phyloP scores from a whole-genome alignment of 2,113 vertebrate genomes.

The Neodontobutis hainanensis region DNA sequence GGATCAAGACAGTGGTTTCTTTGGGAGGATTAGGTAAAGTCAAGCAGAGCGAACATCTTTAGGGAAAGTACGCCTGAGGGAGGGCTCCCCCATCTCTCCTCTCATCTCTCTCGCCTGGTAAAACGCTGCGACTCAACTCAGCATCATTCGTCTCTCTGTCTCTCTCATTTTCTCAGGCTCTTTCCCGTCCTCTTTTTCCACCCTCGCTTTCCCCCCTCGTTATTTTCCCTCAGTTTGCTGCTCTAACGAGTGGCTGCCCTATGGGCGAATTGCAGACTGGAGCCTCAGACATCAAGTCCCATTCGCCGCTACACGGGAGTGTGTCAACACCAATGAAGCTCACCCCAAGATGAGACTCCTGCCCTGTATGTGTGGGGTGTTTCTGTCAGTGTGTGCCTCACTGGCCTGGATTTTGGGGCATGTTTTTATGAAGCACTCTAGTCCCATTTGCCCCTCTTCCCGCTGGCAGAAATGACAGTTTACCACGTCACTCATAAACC shows the following conservation, averaged over 20 bases:
- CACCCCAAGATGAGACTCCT: conserved; percentile 53
- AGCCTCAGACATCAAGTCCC: conserved; percentile 70
- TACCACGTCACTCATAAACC: conserved; percentile 27
- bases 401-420: conserved; percentile 47
- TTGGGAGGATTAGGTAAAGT: conserved; percentile 39
- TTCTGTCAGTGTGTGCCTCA: conserved; percentile 8
- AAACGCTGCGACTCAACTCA: conserved; percentile 48
- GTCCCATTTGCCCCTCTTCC: conserved; percentile 29
- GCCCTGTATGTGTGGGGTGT: conserved; percentile 26
- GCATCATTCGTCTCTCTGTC: conserved; percentile 22
- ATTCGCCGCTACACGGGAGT: conserved; percentile 61
- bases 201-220: conserved; percentile 18
- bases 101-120: conserved; percentile 26
- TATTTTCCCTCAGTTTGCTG: conserved; percentile 52
- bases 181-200: conserved; percentile 22
- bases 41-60: conserved; percentile 40
- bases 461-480: conserved; percentile 34
- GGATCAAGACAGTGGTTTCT: conserved; percentile 32
- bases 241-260: conserved; percentile 68
- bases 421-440: conserved; percentile 47
- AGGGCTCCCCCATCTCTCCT: conserved; percentile 35
- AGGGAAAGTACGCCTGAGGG: conserved; percentile 33
- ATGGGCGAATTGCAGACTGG: conserved; percentile 61
- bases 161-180: conserved; percentile 37
- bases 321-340: conserved; percentile 71